Base-by-base conservation (phyloP, 2,888 invertebrate genomes). In the Aspidiotus destructor region DNA sequence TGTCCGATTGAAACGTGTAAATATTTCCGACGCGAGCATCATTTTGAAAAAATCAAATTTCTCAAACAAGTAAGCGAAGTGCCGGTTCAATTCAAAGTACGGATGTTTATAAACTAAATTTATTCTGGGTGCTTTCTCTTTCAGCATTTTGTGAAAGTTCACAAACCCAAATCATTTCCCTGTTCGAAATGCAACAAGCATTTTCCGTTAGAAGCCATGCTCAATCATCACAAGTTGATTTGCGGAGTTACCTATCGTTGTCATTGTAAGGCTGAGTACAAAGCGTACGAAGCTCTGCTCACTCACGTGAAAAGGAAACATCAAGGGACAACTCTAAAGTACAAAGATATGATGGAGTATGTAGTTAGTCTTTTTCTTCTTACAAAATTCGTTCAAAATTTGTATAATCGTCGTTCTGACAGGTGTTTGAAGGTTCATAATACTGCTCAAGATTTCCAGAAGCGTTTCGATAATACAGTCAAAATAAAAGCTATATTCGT, bases 111-210 rank as follows among this genome's bases (percentile, higher is more conserved):
- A 55, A 55, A 17, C 3, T 16, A 17, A 55, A 55, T 15, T 55
- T n/a, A 3, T 61, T 11, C n/a, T 42, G 1, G n/a, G 1, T 11
- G 42, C 42, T 3, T 61, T 10, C 42, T 52, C 16, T 62, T 48
- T 61, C 61, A 71, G 71, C 71, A 71, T 48, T 70, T 65, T 48
- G 58, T 70, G 6, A 71, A 71, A 55, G 70, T 71, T 7, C 71
- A 71, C 60, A 62, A 62, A 5, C 67, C 69, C 8, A 71, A 69
- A 53, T 70, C 62, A 28, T 69, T 55, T 44, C 61, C 61, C 10
- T 71, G 71, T 61, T 17, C 65, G 41, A 71, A 67, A 41, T 71
- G 71, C 52, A 52, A 60, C 17, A 69, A 69, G 60, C 55, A 64
- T 6, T 71, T 71, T 62, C 65, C 71, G 11, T 52, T 69, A 9